Evolutionary conservation across 2,888 invertebrate genomes (phyloP), one percentile per base, ranked within the genome.

Genomic region (Teinopalpus imperialis): DNA sequence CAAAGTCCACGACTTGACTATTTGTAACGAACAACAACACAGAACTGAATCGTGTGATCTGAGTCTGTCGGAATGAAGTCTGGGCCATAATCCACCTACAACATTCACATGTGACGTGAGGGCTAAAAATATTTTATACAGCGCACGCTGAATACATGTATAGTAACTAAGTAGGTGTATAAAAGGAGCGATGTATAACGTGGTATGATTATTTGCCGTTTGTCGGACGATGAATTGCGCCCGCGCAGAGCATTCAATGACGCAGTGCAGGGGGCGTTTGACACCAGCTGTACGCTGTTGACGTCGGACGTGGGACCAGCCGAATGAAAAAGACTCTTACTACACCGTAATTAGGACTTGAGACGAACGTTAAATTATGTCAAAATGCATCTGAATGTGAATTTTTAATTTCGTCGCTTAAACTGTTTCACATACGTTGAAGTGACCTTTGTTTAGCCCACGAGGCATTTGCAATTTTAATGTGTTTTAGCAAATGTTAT

Each of bases 251-350:
- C 48, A 34, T 27, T 49, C 53, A 52, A 60, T 66, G 72, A 72
- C 69, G 68, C 68, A 57, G 57, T 53, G 55, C 56, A 54, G 54
- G 62, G 58, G 65, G 57, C 52, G 49, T 57, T 60, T 54, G 59
- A 60, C 61, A 66, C 60, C 62, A 72, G 73, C 62, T 71, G 68
- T 59, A 61, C 53, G 51, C 58, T 51, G 61, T 66, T 63, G 52
- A 59, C 50, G 52, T 50, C 47, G 46, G 44, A 50, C 18, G 20
- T 3, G 7, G 10, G 10, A 3, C 2, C 2, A 6, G 5, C 14
- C 27, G 31, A 13, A 16, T 7, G 4, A 53, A 54, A 45, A 21
- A 37, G 8, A 23, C 31, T 43, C 32, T 31, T 50, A 52, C 41
- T 6, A 1, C 1, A 8, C 6, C 2, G 0, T 0, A 0, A 13